A percentile compares a stretch with the other conserved stretches of the same genome.
Evolutionary conservation across 1,140 invertebrate genomes (phyloP).

Genomic region (Caenorhabditis latens): DNA sequence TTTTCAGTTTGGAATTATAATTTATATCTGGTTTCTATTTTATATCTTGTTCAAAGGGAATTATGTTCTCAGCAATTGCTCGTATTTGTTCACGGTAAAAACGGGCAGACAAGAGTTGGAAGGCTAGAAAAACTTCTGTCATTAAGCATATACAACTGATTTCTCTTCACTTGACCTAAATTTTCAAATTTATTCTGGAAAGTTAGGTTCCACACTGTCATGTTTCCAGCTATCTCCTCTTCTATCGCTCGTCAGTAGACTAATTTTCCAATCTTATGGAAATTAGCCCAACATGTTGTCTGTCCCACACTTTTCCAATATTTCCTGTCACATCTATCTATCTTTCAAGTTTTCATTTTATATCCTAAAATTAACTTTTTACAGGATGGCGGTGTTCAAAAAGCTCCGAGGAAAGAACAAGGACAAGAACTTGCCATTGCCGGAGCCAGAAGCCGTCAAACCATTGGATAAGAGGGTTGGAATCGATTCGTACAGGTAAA

Average conservation of each 20-base stretch:
- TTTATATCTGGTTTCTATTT: neutral
- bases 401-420: slow-evolving; percentile 64
- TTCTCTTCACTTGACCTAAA: neutral
- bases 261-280: too few species aligned
- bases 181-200: neutral
- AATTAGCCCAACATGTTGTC: neutral
- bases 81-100: neutral
- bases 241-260: too few species aligned
- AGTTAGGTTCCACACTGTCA: too few species aligned
- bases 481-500: slow-evolving; percentile 64
- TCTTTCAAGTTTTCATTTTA: slow-evolving; percentile 10
- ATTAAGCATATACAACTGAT: too few species aligned
- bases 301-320: neutral
- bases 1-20: neutral
- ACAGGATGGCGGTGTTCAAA: slow-evolving; percentile 68
- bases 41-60: neutral
- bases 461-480: slow-evolving; percentile 64
- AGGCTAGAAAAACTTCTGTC: too few species aligned
- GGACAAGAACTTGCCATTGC: slow-evolving; percentile 64
- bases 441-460: slow-evolving; percentile 68
- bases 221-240: neutral
- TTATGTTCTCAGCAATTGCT: neutral
- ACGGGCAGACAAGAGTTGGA: too few species aligned
- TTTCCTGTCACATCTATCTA: neutral
- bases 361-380: slow-evolving; percentile 8